Percentiles rank a stretch among this genome's conserved stretches.
Evolutionary conservation across 2,113 vertebrate species (phyloP).

Genomic region (Pluvialis apricaria): DNA sequence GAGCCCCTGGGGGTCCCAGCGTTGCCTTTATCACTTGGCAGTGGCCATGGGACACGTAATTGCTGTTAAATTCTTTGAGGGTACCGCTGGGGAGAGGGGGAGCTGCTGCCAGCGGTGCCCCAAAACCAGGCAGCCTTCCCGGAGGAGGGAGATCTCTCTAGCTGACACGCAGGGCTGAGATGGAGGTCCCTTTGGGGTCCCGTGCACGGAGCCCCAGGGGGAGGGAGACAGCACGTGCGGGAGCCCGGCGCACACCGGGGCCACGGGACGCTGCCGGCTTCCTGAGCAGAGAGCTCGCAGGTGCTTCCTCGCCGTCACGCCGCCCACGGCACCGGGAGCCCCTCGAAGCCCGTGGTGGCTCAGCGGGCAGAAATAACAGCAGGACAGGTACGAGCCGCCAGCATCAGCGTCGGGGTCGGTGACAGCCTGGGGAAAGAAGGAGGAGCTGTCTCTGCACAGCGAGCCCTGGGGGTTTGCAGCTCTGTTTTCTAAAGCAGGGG

Average conservation of each 20-base stretch:
- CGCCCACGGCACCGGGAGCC: background rate
- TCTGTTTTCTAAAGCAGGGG: background rate
- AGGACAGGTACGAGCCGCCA: background rate
- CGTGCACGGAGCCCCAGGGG: fast-evolving
- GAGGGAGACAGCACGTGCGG: background rate
- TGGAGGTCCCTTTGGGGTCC: background rate
- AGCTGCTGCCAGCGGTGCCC: background rate
- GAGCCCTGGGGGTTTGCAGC: background rate
- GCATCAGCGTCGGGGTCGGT: background rate
- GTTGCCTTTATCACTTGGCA: background rate
- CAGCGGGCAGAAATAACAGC: background rate
- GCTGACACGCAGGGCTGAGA: too few relatives aligned
- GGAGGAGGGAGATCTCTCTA: background rate
- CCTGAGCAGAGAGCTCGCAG: background rate
- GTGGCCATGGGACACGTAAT: background rate
- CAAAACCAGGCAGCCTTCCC: background rate
- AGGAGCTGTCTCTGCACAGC: background rate
- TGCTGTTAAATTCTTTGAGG: background rate
- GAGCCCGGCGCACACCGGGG: fast-evolving
- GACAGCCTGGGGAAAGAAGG: background rate
- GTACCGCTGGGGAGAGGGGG: background rate
- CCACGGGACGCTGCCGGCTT: background rate
- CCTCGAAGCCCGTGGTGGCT: background rate
- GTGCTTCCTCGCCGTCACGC: background rate
- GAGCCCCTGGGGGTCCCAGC: background rate